Evolutionary conservation across 2,113 vertebrate species (phyloP), one percentile per base, ranked within the genome.

Genomic region (Cnemophilus loriae): DNA sequence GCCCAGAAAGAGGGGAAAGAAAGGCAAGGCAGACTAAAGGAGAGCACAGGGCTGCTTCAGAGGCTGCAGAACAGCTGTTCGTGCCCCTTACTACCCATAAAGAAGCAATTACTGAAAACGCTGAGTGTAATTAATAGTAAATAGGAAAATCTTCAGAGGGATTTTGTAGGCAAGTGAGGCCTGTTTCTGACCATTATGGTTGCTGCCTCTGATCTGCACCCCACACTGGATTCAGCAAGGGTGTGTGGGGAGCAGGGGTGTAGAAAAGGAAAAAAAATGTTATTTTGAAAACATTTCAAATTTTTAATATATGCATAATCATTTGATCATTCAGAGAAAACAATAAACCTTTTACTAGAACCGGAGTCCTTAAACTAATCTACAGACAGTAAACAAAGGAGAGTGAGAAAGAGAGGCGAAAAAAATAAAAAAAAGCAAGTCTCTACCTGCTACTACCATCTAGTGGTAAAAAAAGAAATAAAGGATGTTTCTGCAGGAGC

Each of bases 401-500:
- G 12, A 44, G 8, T 4, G 37, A 22, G 41, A 9, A 8, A 6
- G 7, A 5, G 37, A 21, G 9, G 11, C 2, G 4, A 22, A 53
- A 75, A 69, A 69, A 74, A 87, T 23, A 75, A 87, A 89, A 89
- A 89, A 71, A 79, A 63, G 73, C 93, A 91, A 94, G 92, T 73
- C 97, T 97, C 95, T 96, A 92, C 95, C 96, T 97, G 90, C 93
- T 97, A 94, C 98, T 97, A 96, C 98, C 98, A 98, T 97, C 98
- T 98, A 98, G 98, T 97, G 98, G 98, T 70, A 84, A 82, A 90
- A 93, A 68, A 53, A 74, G 94, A 91, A 84, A 94, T 53, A 92
- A 57, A 90, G 74, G 78, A 78, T 17, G 6, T 26, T 67, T 68
- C 73, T 56, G 41, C 16, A 35, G 49, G 61, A 77, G 23, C 3